Conservation (phyloP, 2,113 vertebrate genomes). For the Lethenteron reissneri region DNA sequence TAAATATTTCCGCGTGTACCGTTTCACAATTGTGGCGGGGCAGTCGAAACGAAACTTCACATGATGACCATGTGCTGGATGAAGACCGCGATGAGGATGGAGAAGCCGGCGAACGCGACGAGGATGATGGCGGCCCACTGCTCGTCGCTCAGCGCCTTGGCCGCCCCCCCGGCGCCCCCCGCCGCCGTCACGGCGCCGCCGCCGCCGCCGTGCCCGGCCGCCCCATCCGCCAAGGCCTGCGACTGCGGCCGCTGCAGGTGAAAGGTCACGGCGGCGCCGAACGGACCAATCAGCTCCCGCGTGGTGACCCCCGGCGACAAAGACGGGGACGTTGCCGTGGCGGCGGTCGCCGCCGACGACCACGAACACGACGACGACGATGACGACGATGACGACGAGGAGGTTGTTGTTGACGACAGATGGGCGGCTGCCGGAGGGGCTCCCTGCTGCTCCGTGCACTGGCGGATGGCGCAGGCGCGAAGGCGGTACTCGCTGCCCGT, state of each 20-base stretch:
- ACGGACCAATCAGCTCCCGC: background rate
- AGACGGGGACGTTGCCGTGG: too few species aligned
- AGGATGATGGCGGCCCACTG: conserved; percentile 2
- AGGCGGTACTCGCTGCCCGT: background rate
- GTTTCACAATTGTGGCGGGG: too few species aligned
- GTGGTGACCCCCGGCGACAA: too few species aligned
- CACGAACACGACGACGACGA: too few species aligned
- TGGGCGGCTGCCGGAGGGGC: background rate
- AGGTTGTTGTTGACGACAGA: too few species aligned
- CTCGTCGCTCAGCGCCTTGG: background rate
- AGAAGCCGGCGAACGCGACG: background rate
- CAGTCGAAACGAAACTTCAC: too few species aligned
- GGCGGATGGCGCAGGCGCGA: background rate
- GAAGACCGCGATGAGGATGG: background rate
- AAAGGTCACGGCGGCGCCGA: background rate
- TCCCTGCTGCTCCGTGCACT: background rate
- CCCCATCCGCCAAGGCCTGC: background rate
- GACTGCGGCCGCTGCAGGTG: background rate
- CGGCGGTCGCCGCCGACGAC: too few species aligned
- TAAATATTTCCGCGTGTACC: too few species aligned
- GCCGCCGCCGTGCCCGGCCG: background rate
- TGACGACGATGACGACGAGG: too few species aligned
- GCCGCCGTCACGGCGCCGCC: too few species aligned
- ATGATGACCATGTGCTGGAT: too few species aligned
- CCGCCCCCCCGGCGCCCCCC: background rate